Conservation (phyloP, 2,797 vertebrate genomes). For the Sandelia bainsii region DNA sequence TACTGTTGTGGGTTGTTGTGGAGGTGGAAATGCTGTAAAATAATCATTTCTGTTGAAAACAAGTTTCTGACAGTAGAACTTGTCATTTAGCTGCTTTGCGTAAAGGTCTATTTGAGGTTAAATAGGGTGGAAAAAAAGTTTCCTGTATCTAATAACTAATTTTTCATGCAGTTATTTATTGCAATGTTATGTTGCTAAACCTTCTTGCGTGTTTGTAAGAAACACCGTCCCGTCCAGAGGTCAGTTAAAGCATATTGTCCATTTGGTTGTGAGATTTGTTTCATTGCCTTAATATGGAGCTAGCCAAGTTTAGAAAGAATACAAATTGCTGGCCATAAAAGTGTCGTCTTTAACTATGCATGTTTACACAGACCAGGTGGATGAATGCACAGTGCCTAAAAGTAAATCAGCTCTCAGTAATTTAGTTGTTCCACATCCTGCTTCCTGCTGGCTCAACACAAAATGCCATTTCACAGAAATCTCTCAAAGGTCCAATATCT, state of each 20-base stretch:
- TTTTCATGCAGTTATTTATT: not conserved
- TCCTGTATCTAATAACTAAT: not conserved
- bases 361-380: slow-evolving; percentile 67
- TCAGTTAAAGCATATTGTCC: not conserved
- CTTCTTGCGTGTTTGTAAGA: not conserved
- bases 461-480: slow-evolving; percentile 46
- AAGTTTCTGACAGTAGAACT: slow-evolving; percentile 13
- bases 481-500: slow-evolving; percentile 30
- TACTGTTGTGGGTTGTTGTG: slow-evolving; percentile 45
- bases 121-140: not conserved
- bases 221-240: slow-evolving; percentile 1
- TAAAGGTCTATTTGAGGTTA: not conserved
- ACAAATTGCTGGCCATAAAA: slow-evolving; percentile 53
- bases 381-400: slow-evolving; percentile 9
- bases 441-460: slow-evolving; percentile 58
- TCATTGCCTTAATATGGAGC: slow-evolving; percentile 39
- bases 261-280: slow-evolving; percentile 28
- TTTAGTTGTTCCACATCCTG: slow-evolving; percentile 62
- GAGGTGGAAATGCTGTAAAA: slow-evolving; percentile 22
- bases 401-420: slow-evolving; percentile 61
- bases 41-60: slow-evolving; percentile 16
- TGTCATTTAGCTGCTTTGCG: not conserved
- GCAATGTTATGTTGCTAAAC: not conserved
- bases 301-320: slow-evolving; percentile 50
- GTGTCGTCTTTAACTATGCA: slow-evolving; percentile 27